Evolutionary conservation across 1,140 invertebrate genomes (phyloP).

Genomic region (Euborellia annulipes): DNA sequence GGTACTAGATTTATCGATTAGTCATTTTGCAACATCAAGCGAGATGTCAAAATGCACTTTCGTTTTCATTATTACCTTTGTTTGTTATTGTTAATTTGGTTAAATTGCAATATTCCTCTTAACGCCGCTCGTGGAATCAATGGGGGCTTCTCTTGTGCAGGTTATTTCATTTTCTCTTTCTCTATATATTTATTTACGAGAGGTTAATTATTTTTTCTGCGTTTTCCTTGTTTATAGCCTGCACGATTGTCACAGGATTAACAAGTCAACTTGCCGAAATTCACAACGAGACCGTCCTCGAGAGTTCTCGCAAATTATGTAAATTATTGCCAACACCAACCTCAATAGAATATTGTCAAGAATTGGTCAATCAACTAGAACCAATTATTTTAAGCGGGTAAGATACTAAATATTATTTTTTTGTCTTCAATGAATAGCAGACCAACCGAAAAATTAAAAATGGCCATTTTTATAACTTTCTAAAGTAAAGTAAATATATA

Average conservation of each 20-base stretch:
- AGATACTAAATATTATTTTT: not conserved
- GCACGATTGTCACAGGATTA: slow-evolving; percentile 21
- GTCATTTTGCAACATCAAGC: no score
- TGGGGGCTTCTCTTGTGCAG: slow-evolving; percentile 5
- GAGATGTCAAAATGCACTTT: no score
- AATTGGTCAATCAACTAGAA: slow-evolving; percentile 3
- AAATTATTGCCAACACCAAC: slow-evolving; percentile 12
- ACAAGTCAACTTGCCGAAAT: slow-evolving; percentile 20
- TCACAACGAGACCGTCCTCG: slow-evolving; percentile 19
- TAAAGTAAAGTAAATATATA: no score
- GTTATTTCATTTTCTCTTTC: not conserved
- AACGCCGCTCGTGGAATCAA: slow-evolving; percentile 1
- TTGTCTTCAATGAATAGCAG: not conserved
- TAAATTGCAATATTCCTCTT: no score
- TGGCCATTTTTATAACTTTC: no score
- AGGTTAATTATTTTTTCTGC: not conserved
- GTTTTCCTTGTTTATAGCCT: slow-evolving; percentile 16
- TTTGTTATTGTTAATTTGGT: no score
- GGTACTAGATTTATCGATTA: no score
- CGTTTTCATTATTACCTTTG: no score
- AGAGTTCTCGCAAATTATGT: slow-evolving; percentile 19
- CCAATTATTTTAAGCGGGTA: not conserved
- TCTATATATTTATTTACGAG: not conserved
- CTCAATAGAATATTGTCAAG: not conserved
- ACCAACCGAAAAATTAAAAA: no score